Base-by-base conservation (phyloP, 2,888 invertebrate species). In the Cephus sareptanus region DNA sequence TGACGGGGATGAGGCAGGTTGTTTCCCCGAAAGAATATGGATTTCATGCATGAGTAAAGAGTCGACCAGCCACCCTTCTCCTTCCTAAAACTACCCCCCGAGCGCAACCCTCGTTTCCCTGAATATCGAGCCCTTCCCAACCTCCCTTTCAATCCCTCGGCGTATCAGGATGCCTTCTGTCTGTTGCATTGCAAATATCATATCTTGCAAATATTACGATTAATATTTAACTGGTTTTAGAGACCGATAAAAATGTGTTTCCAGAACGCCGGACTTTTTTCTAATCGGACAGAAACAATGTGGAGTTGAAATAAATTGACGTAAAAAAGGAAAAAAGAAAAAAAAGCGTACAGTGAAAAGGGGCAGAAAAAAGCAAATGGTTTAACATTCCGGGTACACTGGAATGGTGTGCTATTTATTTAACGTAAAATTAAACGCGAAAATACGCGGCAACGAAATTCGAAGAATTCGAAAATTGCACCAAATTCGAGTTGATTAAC, bases 21-120 rank as follows among this genome's bases (percentile, higher is more conserved):
- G 88, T 86, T 86, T 87, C 81, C 86, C 86, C 83, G 87, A 84
- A 88, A 88, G 89, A 89, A 88, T 89, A 89, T 89, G 86, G 87
- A 88, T 89, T 89, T 89, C 87, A 87, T 87, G 89, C 87, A 85
- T 83, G 89, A 87, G 84, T 83, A 85, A 76, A 76, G 73, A 79
- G 77, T 34, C 74, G 56, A 77, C 75, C 71, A 75, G 56, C 74
- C 34, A 75, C 76, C 69, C 75, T 23, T 56, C 40, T 6, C 23
- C 40, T 9, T 6, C 40, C 15, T 23, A 23, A 56, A 56, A 56
- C 40, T 56, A 56, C 15, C 40, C 40, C 40, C 40, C 23, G 40
- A 23, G 40, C 15, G 40, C 15, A 56, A 23, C 23, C 40, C 40
- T 56, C 23, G 40, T 23, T 15, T 56, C 6, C 23, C 40, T 9